Base-by-base conservation (phyloP, 2,113 vertebrate genomes). In the Thomomys bottae region DNA sequence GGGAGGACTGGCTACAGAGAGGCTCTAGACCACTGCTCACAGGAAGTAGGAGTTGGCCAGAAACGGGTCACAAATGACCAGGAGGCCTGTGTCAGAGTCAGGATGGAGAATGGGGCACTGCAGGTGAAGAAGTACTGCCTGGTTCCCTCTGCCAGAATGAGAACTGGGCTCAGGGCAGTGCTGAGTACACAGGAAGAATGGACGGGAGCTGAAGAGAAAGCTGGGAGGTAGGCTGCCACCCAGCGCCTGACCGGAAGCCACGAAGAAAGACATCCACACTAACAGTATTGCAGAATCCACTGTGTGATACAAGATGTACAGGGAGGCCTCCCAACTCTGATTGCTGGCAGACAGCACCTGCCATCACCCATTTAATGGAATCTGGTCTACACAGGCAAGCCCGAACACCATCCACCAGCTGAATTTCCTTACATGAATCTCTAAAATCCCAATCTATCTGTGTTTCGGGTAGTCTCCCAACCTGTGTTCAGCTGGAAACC, bases 351-450 rank as follows among this genome's bases (percentile, higher is more conserved):
- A 81, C 38, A 17, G 24, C 42, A 0, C 30, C 18, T 76, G 8
- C 91, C 42, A 67, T 14, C 71, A 36, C 54, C 67, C 67, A 9
- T 70, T 61, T 90, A 38, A 42, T 12, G 42, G 63, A 63, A 85
- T 23, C 1, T 0, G 38, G 89, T 70, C 93, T 68, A 67, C 80
- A 68, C 6, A 23, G 70, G 72, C 12, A 71, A 28, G 67, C 54
- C 26, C 28, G 54, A 59, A 40, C 28, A 32, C 61, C 24, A 70
- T 7, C 34, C 68, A 42, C n/a, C 6, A 78, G 79, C 67, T 54
- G 28, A 42, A 59, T 23, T 59, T 72, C 84, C 94, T 88, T 34
- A 93, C 75, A 14, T 49, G 72, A 78, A 87, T 81, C 80, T 88
- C 71, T 45, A 42, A 88, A 90, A 42, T 71, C 77, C n/a, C 90